Percentiles rank a stretch among this genome's conserved stretches.
phyloP scores from a whole-genome alignment of 1,140 invertebrate genomes.

The Sminthurinus signatus region DNA sequence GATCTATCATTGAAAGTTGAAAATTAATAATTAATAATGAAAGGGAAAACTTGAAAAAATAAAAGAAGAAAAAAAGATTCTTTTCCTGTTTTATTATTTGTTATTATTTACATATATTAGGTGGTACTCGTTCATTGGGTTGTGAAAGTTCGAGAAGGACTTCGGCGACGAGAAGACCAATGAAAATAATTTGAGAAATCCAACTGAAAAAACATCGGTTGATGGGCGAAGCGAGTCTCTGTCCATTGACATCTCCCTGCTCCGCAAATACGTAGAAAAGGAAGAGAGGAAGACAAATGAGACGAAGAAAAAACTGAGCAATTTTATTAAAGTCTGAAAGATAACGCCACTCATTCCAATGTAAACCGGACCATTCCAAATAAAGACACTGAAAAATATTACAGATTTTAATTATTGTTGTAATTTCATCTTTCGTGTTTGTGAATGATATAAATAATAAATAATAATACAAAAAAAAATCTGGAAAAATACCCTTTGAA shows the following conservation, averaged over 20 bases:
- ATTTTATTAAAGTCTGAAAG: neutral
- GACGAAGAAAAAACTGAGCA: neutral
- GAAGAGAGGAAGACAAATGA: neutral
- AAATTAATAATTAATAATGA: neutral
- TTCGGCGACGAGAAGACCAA: neutral
- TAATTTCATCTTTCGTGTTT: no score
- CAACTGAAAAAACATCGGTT: neutral
- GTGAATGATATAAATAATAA: no score
- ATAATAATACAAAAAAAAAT: no score
- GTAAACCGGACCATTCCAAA: neutral
- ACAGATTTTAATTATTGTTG: no score
- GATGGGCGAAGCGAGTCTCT: neutral
- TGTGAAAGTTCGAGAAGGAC: neutral
- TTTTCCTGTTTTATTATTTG: constrained; percentile 1
- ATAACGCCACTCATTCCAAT: constrained; percentile 2
- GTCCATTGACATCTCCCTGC: neutral
- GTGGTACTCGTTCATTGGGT: neutral
- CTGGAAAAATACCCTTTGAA: constrained; percentile 1
- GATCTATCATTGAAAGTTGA: neutral
- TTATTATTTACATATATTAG: neutral
- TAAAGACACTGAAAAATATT: neutral
- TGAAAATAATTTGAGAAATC: constrained; percentile 1
- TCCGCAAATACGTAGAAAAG: neutral
- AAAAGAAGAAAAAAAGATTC: neutral
- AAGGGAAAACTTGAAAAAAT: neutral